Base-by-base conservation (phyloP, 2,797 vertebrate species). In the Miopithecus talapoin region DNA sequence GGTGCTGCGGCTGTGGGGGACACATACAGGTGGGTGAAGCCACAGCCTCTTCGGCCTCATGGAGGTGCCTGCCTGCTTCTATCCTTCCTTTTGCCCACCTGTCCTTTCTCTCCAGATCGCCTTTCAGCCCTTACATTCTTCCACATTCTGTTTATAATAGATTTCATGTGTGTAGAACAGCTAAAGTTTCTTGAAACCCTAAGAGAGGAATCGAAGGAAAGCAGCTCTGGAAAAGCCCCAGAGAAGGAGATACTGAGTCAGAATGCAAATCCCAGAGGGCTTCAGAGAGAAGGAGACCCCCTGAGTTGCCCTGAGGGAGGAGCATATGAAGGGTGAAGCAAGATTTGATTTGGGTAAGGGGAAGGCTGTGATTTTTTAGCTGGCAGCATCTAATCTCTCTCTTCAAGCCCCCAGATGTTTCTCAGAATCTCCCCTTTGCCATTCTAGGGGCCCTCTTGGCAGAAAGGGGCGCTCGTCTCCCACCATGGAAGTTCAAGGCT, bases 311-410 rank as follows among this genome's bases (percentile, higher is more conserved):
- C 57, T 28, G 89, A 83, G 22, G 9, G 22, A 43, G 30, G 19
- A 41, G 22, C 61, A 68, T n/a, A 33, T 2, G 0, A 41, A 36
- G 13, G 0, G 2, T n/a, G 12, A 11, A 57, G 43, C 4, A 8
- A 26, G 28, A 6, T 12, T 21, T 46, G 26, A 26, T 26, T 19
- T 61, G 24, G 14, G 11, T 26, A 3, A 33, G 14, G 53, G 11
- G 5, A 21, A n/a, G 22, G 3, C 43, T 57, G 26, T 53, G 13
- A 4, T 10, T 79, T 68, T 68, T 21, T 19, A 64, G 22, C 7
- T 19, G n/a, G 5, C 8, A 24, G n/a, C 30, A 30, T 46, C 46
- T 14, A 22, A 22, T 19, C 19, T 30, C 61, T 68, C 24, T 64
- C 10, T 10, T 53, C 41, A 72, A 8, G 24, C 1, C 24, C 53